These are phyloP conservation scores for Puma concolor DNA, from an alignment of 2,113 vertebrate species.

Conservation along the genomic window DNA sequence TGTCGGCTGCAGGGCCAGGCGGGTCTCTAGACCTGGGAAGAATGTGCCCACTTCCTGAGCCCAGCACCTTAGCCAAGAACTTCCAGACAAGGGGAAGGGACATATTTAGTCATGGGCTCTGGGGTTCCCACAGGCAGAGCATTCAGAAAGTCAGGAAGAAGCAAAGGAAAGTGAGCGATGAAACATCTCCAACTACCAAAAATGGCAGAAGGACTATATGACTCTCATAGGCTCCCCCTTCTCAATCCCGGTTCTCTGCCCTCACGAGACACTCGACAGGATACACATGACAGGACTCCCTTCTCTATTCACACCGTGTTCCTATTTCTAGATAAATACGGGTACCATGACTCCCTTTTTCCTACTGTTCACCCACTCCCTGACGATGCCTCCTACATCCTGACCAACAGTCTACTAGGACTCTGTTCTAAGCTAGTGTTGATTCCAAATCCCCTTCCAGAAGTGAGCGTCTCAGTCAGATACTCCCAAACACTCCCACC, in stretches of 20 bases:
- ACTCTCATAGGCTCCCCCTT: not conserved
- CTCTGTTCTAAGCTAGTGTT: not conserved
- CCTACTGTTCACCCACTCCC: not conserved
- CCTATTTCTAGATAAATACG: not conserved
- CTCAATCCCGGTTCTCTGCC: not conserved
- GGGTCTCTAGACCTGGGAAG: constrained; percentile 73
- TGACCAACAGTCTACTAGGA: not conserved
- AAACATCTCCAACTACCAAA: not conserved
- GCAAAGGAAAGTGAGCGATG: not conserved
- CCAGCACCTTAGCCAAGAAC: not conserved
- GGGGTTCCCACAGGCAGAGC: not conserved
- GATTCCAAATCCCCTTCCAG: not conserved
- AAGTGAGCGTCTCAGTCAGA: not conserved
- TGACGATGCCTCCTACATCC: not conserved
- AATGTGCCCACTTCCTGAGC: constrained; percentile 44
- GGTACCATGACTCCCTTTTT: not conserved
- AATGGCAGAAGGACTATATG: not conserved
- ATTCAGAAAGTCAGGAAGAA: not conserved
- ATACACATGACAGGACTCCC: fast-evolving
- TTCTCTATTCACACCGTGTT: not conserved
- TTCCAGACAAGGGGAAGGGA: constrained; percentile 19
- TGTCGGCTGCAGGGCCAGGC: constrained; percentile 50
- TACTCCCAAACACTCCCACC: not conserved
- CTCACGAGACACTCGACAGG: not conserved
- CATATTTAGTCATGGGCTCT: constrained; percentile 50